These are phyloP conservation scores for Caenorhabditis tropicalis DNA, from an alignment of 1,140 invertebrate species.

Conservation along the genomic window DNA sequence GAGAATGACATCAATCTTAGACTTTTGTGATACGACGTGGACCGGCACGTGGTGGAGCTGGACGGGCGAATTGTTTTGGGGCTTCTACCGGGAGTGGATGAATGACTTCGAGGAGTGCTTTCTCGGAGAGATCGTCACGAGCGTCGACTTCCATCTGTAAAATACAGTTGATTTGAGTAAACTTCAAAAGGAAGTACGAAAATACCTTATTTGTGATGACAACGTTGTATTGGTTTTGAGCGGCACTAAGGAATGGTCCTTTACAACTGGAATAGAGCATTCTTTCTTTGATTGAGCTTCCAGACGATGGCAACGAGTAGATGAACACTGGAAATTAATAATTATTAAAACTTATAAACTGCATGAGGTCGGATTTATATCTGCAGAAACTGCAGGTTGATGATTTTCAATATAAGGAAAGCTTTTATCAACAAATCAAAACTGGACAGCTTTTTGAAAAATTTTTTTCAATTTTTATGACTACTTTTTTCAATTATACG, in stretches of 20 bases:
- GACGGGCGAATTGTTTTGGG: conserved; percentile 54
- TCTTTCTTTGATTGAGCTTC: conserved; percentile 69
- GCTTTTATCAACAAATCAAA: no score
- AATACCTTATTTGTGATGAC: conserved; percentile 71
- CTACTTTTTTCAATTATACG: no score
- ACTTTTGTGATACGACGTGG: conserved; percentile 55
- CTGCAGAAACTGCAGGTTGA: no score
- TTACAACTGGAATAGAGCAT: conserved; percentile 71
- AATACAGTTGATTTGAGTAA: not conserved
- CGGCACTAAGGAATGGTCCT: conserved; percentile 66
- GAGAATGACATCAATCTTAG: conserved; percentile 1
- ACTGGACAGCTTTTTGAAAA: no score
- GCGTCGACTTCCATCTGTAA: conserved; percentile 71
- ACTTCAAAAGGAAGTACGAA: no score
- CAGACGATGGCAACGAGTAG: conserved; percentile 70
- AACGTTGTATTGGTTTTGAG: conserved; percentile 63
- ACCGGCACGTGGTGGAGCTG: conserved; percentile 50
- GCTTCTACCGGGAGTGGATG: conserved; percentile 54
- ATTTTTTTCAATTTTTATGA: no score
- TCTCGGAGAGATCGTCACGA: conserved; percentile 65
- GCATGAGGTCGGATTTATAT: not conserved
- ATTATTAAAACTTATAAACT: not conserved
- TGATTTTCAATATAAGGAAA: no score
- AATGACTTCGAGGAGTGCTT: conserved; percentile 62
- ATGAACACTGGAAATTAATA: conserved; percentile 66